A percentile compares a stretch with the other conserved stretches of the same genome.
Evolutionary conservation across 53 echinoderm and acorn worm genomes (phyloP).

Genomic region (Apostichopus leukothele): DNA sequence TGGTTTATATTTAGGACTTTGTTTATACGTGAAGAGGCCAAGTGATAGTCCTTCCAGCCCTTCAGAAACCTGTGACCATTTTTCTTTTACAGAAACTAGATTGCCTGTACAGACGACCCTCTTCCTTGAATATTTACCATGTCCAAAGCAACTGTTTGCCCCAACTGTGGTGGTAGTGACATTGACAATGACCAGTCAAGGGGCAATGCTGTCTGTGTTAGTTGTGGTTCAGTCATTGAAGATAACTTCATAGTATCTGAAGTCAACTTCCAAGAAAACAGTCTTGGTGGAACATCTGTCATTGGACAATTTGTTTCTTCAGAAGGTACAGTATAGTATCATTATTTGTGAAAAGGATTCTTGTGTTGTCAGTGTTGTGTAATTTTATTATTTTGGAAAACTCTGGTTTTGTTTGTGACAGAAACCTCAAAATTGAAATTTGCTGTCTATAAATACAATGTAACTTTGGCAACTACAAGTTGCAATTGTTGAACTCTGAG

Average conservation of each 20-base stretch:
- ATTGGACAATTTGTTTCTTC: slow-evolving; percentile 97
- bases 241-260: slow-evolving; percentile 94
- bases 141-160: slow-evolving; percentile 89
- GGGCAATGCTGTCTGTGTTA: slow-evolving; percentile 93
- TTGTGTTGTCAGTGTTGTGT: too few relatives aligned
- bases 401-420: too few relatives aligned
- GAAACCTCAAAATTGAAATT: too few relatives aligned
- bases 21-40: too few relatives aligned
- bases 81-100: background rate
- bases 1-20: too few relatives aligned
- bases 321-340: slow-evolving; percentile 61
- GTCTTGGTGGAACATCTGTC: slow-evolving; percentile 89
- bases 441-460: too few relatives aligned
- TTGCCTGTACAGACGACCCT: background rate
- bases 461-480: too few relatives aligned
- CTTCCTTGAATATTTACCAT: slow-evolving; percentile 37
- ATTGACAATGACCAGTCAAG: slow-evolving; percentile 95
- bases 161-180: slow-evolving; percentile 92
- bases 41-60: too few relatives aligned
- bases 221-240: slow-evolving; percentile 92
- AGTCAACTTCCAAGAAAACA: slow-evolving; percentile 90
- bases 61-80: too few relatives aligned
- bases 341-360: too few relatives aligned
- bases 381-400: too few relatives aligned
- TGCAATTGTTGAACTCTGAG: too few relatives aligned